Conservation (phyloP, 2,113 vertebrate species). For the Myxocyprinus asiaticus region DNA sequence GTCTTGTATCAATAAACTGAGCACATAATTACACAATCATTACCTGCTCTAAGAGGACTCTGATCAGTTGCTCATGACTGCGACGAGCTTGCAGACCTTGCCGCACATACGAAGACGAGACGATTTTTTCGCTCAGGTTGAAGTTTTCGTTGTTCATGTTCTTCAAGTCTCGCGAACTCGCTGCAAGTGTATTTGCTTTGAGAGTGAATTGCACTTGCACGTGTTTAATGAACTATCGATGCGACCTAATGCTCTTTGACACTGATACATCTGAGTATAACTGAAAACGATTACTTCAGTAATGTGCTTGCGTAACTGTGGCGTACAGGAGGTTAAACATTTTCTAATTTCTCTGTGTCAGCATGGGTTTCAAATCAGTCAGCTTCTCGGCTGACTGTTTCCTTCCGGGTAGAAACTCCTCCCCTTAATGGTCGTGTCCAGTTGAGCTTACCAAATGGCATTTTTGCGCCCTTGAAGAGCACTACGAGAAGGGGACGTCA, state of each 20-base stretch:
- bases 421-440: not conserved
- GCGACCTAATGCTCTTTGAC: not conserved
- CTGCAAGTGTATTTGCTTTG: not conserved
- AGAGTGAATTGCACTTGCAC: not conserved
- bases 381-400: not conserved
- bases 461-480: too few relatives aligned
- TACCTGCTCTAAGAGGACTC: constrained; percentile 89
- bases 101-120: constrained; percentile 85
- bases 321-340: constrained; percentile 1
- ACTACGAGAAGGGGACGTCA: too few relatives aligned
- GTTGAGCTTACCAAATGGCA: not conserved
- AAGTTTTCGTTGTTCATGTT: constrained; percentile 86
- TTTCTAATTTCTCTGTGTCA: constrained; percentile 11
- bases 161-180: not conserved
- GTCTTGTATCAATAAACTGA: too few relatives aligned
- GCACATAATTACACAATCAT: not conserved
- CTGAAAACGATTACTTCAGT: not conserved
- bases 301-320: not conserved
- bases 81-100: constrained; percentile 88
- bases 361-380: not conserved
- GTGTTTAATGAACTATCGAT: not conserved
- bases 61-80: constrained; percentile 86
- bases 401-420: not conserved
- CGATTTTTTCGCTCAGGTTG: constrained; percentile 80
- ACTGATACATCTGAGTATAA: too few relatives aligned